Evolutionary conservation across 2,888 invertebrate genomes (phyloP), one percentile per base, ranked within the genome.

Genomic region (Lordiphosa andalusiaca): DNA sequence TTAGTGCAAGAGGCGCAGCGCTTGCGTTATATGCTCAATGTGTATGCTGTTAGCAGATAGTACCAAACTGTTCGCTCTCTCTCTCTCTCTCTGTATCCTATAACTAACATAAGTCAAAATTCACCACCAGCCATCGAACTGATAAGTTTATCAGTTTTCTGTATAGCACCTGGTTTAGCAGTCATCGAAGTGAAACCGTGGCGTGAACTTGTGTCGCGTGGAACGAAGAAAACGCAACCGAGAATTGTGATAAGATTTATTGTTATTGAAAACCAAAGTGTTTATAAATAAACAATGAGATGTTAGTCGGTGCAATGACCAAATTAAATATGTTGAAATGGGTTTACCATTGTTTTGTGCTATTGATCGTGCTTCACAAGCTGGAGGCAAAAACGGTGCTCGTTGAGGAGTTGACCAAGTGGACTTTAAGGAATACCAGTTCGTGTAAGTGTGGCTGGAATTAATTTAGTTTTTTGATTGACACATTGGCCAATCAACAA

Each of bases 341-440:
- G 5, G 33, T 63, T 21, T 30, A 52, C 9, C 16, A 47, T 2
- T 44, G 13, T 4, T 41, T 44, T 30, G 5, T 65, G 7, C 25
- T 68, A 4, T 16, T 60, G 7, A 35, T 56, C 10, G 38, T 16
- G 12, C n/a, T 65, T 0, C 16, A 21, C 2, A 4, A 37, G 9
- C 4, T 40, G 12, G 19, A 48, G 6, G 62, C 75, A 0, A 85
- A 72, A 33, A 67, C 69, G 46, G 74, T 87, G 12, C 69, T 69
- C 30, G 73, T 78, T 10, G 61, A 84, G 12, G 85, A 84, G 51
- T 59, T 88, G 35, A 68, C 69, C 35, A 81, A 74, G 23, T 88
- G 88, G 88, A 71, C 61, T 6, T 59, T 88, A 40, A 51, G 51
- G 19, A 87, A 87, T 66, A 69, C 68, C 52, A 84, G 80, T 58